phyloP scores from a whole-genome alignment of 2,113 vertebrate genomes.

The Physeter macrocephalus region DNA sequence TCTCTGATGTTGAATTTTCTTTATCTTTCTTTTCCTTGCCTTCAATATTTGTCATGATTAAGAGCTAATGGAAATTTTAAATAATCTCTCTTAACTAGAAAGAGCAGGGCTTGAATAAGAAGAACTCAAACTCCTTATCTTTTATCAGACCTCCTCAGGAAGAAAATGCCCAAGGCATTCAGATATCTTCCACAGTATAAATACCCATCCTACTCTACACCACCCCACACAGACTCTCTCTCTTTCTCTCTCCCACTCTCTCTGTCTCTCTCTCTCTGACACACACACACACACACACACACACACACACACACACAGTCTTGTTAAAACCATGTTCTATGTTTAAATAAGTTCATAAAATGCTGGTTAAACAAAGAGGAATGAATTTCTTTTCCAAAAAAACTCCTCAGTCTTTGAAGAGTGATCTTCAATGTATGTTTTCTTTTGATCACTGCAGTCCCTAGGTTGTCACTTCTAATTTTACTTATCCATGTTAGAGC shows the following conservation, averaged over 20 bases:
- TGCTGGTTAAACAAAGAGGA: constrained; percentile 17
- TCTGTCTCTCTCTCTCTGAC: too few relatives aligned
- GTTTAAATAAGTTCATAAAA: constrained; percentile 42
- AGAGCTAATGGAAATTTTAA: not conserved
- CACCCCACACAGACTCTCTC: too few relatives aligned
- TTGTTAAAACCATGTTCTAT: not conserved
- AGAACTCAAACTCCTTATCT: not conserved
- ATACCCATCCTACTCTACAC: accelerated
- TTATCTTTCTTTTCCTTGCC: not conserved
- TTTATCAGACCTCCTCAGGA: not conserved
- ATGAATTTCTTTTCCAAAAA: not conserved
- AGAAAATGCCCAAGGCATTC: not conserved
- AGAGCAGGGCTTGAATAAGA: not conserved
- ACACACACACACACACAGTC: not conserved
- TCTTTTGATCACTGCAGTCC: not conserved
- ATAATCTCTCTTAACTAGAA: not conserved
- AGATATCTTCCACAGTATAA: not conserved
- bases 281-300: not conserved
- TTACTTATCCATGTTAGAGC: not conserved
- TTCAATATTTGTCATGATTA: not conserved
- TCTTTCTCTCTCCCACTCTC: too few relatives aligned
- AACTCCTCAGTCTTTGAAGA: not conserved
- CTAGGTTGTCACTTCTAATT: constrained; percentile 1
- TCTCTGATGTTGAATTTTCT: not conserved
- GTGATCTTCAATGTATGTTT: not conserved